Conservation (phyloP, 2,888 invertebrate species). For the Nyleta sp. region DNA sequence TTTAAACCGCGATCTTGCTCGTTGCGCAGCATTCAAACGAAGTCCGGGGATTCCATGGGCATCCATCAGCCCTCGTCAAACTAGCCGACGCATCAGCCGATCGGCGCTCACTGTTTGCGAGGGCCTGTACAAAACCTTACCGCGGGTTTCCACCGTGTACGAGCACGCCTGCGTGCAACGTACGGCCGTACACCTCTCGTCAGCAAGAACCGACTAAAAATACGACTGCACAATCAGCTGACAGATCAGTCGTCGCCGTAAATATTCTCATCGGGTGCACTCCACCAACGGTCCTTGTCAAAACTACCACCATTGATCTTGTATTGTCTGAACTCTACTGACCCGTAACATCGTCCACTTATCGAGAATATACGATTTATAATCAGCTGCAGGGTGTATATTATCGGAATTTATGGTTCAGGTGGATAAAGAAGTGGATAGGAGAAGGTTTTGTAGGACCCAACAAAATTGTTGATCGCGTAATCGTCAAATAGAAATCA, state of each 20-base stretch:
- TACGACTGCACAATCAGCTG: conserved; percentile 75
- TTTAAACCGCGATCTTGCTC: conserved; percentile 80
- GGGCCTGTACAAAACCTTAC: conserved; percentile 63
- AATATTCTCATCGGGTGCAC: conserved; percentile 74
- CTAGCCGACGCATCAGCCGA: conserved; percentile 80
- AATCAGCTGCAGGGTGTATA: too few relatives aligned
- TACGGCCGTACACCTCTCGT: conserved; percentile 60
- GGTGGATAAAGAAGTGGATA: too few relatives aligned
- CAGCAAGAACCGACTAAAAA: conserved; percentile 72
- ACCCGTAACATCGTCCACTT: not conserved
- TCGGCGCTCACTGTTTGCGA: conserved; percentile 76
- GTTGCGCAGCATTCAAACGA: conserved; percentile 76
- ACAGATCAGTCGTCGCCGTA: conserved; percentile 75
- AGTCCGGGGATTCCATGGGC: conserved; percentile 73
- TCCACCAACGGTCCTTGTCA: conserved; percentile 16
- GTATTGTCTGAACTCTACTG: not conserved
- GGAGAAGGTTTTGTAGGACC: too few relatives aligned
- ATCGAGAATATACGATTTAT: too few relatives aligned
- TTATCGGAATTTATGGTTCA: too few relatives aligned
- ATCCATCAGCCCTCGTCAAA: conserved; percentile 83
- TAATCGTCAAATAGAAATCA: too few relatives aligned
- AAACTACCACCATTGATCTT: not conserved
- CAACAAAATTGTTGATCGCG: too few relatives aligned
- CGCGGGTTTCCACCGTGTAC: conserved; percentile 51
- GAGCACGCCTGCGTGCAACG: conserved; percentile 54